phyloP scores from a whole-genome alignment of 2,888 invertebrate species.

The Germaria angustata region DNA sequence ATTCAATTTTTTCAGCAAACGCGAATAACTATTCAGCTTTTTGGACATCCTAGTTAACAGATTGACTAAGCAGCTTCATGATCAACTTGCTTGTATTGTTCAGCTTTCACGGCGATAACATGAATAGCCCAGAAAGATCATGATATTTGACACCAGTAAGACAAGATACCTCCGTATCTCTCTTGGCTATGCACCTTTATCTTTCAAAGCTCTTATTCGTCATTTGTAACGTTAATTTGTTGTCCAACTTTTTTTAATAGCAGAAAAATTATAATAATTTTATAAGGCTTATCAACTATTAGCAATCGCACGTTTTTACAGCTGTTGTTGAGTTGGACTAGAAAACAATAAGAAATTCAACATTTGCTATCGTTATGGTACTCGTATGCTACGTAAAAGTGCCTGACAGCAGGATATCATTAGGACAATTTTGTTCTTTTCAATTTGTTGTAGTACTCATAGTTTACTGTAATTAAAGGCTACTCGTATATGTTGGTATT shows the following conservation, averaged over 20 bases:
- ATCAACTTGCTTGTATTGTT: too few relatives aligned
- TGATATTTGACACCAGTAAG: too few relatives aligned
- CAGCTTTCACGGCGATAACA: too few relatives aligned
- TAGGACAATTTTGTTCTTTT: background rate
- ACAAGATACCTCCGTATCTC: too few relatives aligned
- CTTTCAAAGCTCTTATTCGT: too few relatives aligned
- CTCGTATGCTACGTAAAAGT: background rate
- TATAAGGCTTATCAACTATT: constrained; percentile 33
- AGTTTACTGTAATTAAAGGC: background rate
- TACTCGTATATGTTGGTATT: background rate
- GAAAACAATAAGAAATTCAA: background rate
- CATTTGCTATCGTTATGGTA: background rate
- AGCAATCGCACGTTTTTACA: constrained; percentile 29
- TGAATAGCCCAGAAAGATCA: too few relatives aligned
- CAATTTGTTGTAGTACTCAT: background rate
- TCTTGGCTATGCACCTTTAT: background rate
- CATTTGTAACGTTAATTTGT: background rate
- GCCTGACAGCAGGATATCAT: constrained; percentile 10
- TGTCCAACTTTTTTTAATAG: background rate
- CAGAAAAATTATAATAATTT: constrained; percentile 29
- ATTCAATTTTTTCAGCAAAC: too few relatives aligned
- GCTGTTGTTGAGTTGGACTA: constrained; percentile 3
- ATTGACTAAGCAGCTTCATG: too few relatives aligned
- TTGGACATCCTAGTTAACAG: too few relatives aligned
- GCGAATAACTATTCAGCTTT: too few relatives aligned